These are phyloP conservation scores for Drosophila jambulina DNA, from an alignment of 1,140 invertebrate species.

Conservation along the genomic window DNA sequence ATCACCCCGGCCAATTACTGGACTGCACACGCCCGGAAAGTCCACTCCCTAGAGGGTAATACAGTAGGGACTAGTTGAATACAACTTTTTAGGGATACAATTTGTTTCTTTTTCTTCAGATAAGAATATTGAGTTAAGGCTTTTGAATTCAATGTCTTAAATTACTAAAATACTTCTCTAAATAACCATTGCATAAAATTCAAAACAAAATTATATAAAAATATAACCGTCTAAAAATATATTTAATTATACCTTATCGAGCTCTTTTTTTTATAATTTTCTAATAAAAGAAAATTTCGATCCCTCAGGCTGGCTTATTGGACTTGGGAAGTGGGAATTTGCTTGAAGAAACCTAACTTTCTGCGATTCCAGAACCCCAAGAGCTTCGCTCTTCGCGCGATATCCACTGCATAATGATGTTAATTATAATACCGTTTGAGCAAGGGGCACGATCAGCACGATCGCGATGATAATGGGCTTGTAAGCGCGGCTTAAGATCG, in stretches of 20 bases:
- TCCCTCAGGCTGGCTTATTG: neutral
- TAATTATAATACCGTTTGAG: conserved; percentile 73
- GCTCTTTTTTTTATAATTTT: no score
- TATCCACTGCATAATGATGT: conserved; percentile 54
- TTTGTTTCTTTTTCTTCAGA: no score
- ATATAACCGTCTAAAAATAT: neutral
- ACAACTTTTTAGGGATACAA: no score
- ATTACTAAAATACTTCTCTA: neutral
- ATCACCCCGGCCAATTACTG: conserved; percentile 19
- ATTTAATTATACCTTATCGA: neutral
- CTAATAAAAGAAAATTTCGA: neutral
- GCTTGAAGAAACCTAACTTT: neutral
- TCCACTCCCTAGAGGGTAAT: neutral
- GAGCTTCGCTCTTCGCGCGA: conserved; percentile 5
- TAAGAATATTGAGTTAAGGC: no score
- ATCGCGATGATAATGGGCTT: conserved; percentile 58
- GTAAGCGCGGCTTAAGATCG: conserved; percentile 41
- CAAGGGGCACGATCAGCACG: conserved; percentile 35
- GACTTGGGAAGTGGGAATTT: neutral
- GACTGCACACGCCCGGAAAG: conserved; percentile 17
- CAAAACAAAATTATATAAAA: neutral
- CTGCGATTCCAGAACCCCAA: neutral
- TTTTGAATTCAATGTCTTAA: no score
- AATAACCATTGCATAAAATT: no score
- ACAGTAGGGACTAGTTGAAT: neutral